Conservation (phyloP, 2,888 invertebrate species). For the Linnaemya tessellans region DNA sequence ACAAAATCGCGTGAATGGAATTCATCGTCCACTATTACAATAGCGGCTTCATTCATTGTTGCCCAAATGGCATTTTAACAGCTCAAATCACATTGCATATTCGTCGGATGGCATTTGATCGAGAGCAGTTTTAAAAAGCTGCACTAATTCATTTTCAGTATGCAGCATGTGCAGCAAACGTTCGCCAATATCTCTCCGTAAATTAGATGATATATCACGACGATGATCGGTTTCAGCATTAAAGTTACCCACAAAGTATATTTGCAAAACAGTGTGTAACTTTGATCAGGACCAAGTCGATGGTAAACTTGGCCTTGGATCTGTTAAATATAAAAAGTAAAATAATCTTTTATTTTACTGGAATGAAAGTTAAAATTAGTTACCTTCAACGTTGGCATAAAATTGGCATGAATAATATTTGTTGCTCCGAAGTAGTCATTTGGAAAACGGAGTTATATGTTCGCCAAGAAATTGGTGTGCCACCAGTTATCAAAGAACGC, state of each 20-base stretch:
- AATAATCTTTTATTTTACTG: slow-evolving; percentile 32
- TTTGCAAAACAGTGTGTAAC: no score
- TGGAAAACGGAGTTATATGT: background rate
- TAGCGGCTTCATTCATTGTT: slow-evolving; percentile 79
- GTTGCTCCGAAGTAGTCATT: slow-evolving; percentile 40
- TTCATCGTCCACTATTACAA: slow-evolving; percentile 78
- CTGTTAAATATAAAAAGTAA: slow-evolving; percentile 58
- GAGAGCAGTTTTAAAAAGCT: slow-evolving; percentile 76
- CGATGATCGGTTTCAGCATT: no score
- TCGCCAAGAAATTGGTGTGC: no score
- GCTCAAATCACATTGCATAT: no score
- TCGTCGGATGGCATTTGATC: slow-evolving; percentile 62
- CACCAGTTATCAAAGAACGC: no score
- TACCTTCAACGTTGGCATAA: slow-evolving; percentile 25
- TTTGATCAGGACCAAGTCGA: slow-evolving; percentile 65
- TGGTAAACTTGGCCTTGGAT: slow-evolving; percentile 55
- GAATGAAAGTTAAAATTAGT: slow-evolving; percentile 10
- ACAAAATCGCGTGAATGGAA: slow-evolving; percentile 75
- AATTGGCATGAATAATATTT: slow-evolving; percentile 34
- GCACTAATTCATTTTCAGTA: slow-evolving; percentile 76
- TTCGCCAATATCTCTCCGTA: no score
- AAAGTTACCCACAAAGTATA: no score
- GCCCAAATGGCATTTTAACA: slow-evolving; percentile 76
- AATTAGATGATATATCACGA: no score
- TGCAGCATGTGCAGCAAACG: slow-evolving; percentile 68